Conservation (phyloP, 2,797 vertebrate genomes). For the Xiphophorus birchmanni region DNA sequence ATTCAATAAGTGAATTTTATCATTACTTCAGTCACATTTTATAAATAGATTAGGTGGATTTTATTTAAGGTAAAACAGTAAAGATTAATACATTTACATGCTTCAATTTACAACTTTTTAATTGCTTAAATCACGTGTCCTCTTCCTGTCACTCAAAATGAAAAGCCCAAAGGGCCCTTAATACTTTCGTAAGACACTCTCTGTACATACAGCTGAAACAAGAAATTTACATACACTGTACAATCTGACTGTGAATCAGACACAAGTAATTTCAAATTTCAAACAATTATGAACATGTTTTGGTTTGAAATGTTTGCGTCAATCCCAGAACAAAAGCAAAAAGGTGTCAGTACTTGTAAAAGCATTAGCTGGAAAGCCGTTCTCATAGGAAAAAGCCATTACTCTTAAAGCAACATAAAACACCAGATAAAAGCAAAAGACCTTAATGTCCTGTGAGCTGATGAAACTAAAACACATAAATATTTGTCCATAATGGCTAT, state of each 20-base stretch:
- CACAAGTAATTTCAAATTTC: not conserved
- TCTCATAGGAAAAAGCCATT: not conserved
- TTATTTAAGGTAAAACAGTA: not conserved
- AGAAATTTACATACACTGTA: not conserved
- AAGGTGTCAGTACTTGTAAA: not conserved
- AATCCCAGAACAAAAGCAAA: not conserved
- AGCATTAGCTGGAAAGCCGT: not conserved
- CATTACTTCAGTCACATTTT: not conserved
- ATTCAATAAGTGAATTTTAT: not conserved
- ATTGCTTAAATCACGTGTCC: not conserved
- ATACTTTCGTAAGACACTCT: not conserved
- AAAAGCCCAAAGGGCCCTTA: not conserved
- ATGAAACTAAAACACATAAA: not conserved
- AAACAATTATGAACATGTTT: not conserved
- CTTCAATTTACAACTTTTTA: not conserved
- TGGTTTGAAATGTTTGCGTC: not conserved
- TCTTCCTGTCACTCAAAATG: not conserved
- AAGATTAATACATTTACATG: not conserved
- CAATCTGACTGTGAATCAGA: not conserved
- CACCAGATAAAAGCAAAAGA: not conserved
- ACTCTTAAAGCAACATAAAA: not conserved
- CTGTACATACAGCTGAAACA: not conserved
- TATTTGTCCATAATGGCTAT: not conserved
- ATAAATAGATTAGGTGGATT: not conserved
- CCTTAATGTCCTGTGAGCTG: not conserved